phyloP scores from a whole-genome alignment of 2,797 vertebrate genomes.

The Hyperoplus lanceolatus region DNA sequence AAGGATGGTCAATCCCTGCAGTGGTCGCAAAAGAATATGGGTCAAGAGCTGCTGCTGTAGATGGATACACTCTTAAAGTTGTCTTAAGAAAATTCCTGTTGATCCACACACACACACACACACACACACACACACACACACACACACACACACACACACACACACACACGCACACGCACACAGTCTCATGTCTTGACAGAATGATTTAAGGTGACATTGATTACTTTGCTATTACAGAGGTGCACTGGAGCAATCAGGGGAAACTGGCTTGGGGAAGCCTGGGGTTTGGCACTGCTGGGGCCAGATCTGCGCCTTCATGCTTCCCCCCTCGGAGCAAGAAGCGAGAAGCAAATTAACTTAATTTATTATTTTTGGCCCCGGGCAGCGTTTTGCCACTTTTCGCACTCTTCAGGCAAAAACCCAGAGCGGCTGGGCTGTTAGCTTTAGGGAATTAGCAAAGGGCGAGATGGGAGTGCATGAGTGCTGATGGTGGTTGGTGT shows the following conservation, averaged over 20 bases:
- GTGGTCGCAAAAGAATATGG: background rate
- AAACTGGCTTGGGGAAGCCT: conserved; percentile 49
- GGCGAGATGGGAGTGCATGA: conserved; percentile 35
- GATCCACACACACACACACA: background rate
- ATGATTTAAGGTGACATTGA: conserved; percentile 69
- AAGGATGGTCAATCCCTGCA: conserved; percentile 2
- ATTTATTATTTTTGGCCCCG: conserved; percentile 84
- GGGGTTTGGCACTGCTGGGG: conserved; percentile 67
- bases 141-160: conserved; percentile 3
- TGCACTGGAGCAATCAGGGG: conserved; percentile 57
- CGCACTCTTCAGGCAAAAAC: conserved; percentile 51
- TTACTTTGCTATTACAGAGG: conserved; percentile 58
- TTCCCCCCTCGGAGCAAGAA: conserved; percentile 46
- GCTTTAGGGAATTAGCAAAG: conserved; percentile 71
- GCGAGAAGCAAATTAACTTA: conserved; percentile 77
- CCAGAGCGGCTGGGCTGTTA: conserved; percentile 51
- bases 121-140: conserved; percentile 8
- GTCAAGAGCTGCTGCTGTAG: conserved; percentile 14
- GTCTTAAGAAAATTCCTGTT: conserved; percentile 25
- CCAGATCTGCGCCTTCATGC: conserved; percentile 60
- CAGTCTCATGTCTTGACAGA: conserved; percentile 25
- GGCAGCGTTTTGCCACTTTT: conserved; percentile 62
- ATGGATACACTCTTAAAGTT: conserved; percentile 12
- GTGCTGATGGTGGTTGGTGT: conserved; percentile 51
- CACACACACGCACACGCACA: conserved; percentile 8